A percentile compares a stretch with the other conserved stretches of the same genome.
These are phyloP conservation scores for Scyliorhinus canicula DNA, from an alignment of 2,797 vertebrate species.

Conservation along the genomic window DNA sequence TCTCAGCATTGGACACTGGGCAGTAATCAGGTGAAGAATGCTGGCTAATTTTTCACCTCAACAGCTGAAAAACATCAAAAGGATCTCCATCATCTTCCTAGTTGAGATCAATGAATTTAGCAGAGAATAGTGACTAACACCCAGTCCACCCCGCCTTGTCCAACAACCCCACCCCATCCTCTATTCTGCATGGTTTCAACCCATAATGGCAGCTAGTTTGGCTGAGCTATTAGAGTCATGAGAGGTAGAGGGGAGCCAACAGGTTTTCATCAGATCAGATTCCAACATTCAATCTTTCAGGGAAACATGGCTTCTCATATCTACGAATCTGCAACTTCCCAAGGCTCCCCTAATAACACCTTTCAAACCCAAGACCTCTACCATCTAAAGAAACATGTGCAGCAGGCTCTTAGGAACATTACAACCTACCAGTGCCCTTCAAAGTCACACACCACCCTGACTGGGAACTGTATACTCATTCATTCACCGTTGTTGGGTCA, in stretches of 20 bases:
- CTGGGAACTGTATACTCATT: neutral
- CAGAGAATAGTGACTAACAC: neutral
- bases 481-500: neutral
- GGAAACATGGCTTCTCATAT: neutral
- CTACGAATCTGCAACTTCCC: neutral
- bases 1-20: neutral
- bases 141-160: too few relatives aligned
- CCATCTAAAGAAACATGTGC: neutral
- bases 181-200: neutral
- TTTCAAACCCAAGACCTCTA: neutral
- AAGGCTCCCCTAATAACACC: neutral
- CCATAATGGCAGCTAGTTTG: neutral
- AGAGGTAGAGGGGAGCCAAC: neutral
- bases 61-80: neutral
- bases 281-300: neutral
- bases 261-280: neutral
- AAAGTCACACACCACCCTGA: neutral
- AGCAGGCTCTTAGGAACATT: neutral
- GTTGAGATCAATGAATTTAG: neutral
- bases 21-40: neutral
- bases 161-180: too few relatives aligned
- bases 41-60: neutral
- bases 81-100: neutral
- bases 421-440: neutral
- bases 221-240: neutral